Percentiles rank a stretch among this genome's conserved stretches.
phyloP scores from a whole-genome alignment of 64 coral and sea anemone genomes.

The Dendronephthya gigantea region DNA sequence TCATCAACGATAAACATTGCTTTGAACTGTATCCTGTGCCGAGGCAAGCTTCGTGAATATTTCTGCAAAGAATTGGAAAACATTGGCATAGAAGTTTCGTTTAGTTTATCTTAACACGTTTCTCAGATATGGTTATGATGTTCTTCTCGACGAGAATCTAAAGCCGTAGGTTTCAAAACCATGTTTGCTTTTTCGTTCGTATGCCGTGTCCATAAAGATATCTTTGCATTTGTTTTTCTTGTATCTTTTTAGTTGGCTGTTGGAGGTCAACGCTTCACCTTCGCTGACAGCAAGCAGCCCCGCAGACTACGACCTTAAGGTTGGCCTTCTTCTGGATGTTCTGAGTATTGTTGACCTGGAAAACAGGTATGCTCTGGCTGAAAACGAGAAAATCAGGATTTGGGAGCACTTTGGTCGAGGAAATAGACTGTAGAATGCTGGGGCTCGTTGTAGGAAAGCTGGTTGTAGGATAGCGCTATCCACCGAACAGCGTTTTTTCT shows the following conservation, averaged over 20 bases:
- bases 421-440: no score
- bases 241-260: slow-evolving; percentile 65
- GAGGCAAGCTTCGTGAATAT: not conserved
- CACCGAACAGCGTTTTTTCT: no score
- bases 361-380: slow-evolving; percentile 49
- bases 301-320: slow-evolving; percentile 90
- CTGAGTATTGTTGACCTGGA: slow-evolving; percentile 90
- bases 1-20: slow-evolving; percentile 99
- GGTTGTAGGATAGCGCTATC: no score
- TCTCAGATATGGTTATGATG: slow-evolving; percentile 89
- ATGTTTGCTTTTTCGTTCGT: no score
- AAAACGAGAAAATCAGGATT: no score
- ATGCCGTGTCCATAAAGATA: not conserved
- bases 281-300: slow-evolving; percentile 95
- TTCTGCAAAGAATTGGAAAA: not conserved
- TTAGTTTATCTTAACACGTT: not conserved
- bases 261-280: slow-evolving; percentile 91
- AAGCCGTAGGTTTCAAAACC: slow-evolving; percentile 75
- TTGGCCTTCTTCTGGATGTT: slow-evolving; percentile 77
- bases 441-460: no score
- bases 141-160: slow-evolving; percentile 65
- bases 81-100: not conserved
- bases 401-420: no score
- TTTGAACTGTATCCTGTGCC: slow-evolving; percentile 96
- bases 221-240: not conserved